Evolutionary conservation across 2,888 invertebrate species (phyloP), one percentile per base, ranked within the genome.

Genomic region (Drosophila gaucha): DNA sequence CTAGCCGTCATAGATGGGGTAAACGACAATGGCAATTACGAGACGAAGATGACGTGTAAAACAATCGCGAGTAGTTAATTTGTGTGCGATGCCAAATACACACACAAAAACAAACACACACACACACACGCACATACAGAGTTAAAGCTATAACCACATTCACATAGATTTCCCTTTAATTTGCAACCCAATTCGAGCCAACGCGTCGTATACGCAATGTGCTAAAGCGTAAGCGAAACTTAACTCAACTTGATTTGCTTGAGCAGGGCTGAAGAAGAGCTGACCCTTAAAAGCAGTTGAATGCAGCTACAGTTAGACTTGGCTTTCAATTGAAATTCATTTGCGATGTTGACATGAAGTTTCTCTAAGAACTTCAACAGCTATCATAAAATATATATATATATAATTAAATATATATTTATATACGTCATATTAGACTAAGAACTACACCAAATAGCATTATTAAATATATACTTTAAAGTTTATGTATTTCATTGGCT

Each of bases 51-150:
- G 71, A 80, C 55, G 73, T 83, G 80, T 69, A 69, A 80, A 79
- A 63, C 86, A 86, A 83, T 80, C 77, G 80, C 77, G 67, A 50
- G 63, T 55, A 73, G 86, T 80, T 79, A 76, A 80, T 86, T 86
- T 79, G 75, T 71, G 70, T 63, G 65, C 63, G 50, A 30, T 64
- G 58, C 35, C 63, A 74, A 43, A 69, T 38, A 58, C 39, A 47
- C 39, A 55, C 52, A 55, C 36, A 31, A 31, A 31, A 30, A 47
- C 38, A 10, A 10, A 1, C 16, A 14, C 24, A 14, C 28, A 4
- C 16, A 20, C 30, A 12, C 31, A 6, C 9, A 28, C 8, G 8
- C 6, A 22, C 22, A 26, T 16, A 14, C 22, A 24, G 14, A 41
- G 9, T 24, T 41, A 24, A 41, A 41, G 41, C 39, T 22, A 22